Base-by-base conservation (phyloP, 1,140 invertebrate genomes). In the Aphelinus atriplicis region DNA sequence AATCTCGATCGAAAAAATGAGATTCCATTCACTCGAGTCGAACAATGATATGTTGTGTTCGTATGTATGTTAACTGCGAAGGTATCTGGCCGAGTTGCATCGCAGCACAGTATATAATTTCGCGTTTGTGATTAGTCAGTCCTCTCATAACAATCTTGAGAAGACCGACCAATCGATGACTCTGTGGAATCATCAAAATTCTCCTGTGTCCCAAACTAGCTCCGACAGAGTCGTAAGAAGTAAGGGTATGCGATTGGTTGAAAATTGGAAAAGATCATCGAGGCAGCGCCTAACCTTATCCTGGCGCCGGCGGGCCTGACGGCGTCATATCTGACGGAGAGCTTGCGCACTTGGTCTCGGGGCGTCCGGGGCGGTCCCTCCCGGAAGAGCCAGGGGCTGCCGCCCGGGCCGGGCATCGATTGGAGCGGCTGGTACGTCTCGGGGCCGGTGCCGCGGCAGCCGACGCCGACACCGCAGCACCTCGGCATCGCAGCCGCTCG, bases 321-420 rank as follows among this genome's bases (percentile, higher is more conserved):
- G 4, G 77, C 82, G 55, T 83, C 82, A 72, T 83, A 83, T 1
- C 82, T 79, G 5, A 82, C 73, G 64, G 83, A 82, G 1, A 80
- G 79, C 63, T 82, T 83, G 53, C 81, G 79, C 1, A 77, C 77
- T 45, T 81, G 81, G 61, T 82, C 75, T 43, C 77, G 78, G 42
- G 81, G 81, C 6, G 81, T 83, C 45, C 79, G 76, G 43, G 76
- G 2, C 6, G 55, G 60, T 3, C 50, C 60, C 51, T 81, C 76
- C 46, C 76, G 73, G 43, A 55, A 7, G 6, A 79, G 63, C 47
- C 75, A 78, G 43, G 64, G 66, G 46, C 72, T 73, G 26, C 77
- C 50, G 43, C 65, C 64, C 2, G 45, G 58, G 76, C 9, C 46
- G 67, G 3, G 55, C 65, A 26, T 26, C 45, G 72, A 65, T 7